Percentiles rank a stretch among this genome's conserved stretches.
Evolutionary conservation across 2,797 vertebrate species (phyloP).

Genomic region (Argya squamiceps): DNA sequence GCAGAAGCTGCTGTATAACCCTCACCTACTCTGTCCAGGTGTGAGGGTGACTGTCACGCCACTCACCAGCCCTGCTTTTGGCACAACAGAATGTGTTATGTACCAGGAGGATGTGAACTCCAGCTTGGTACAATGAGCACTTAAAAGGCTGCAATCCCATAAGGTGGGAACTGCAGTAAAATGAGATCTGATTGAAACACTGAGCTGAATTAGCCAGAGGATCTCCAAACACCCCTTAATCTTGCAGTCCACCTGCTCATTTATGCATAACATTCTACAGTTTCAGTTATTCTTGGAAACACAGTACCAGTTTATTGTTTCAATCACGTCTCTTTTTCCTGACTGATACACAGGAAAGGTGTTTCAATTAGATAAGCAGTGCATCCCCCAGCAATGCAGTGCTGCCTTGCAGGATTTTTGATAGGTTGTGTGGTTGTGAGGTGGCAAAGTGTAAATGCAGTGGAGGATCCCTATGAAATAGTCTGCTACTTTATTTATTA

Average conservation of each 20-base stretch:
- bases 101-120: background rate
- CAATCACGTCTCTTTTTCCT: constrained; percentile 67
- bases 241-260: constrained; percentile 23
- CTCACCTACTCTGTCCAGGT: background rate
- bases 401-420: background rate
- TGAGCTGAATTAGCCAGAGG: background rate
- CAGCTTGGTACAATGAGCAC: background rate
- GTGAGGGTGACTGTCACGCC: background rate
- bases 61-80: background rate
- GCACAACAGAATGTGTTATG: background rate
- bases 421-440: background rate
- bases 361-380: constrained; percentile 74
- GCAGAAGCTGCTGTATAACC: background rate
- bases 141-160: background rate
- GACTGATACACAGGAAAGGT: constrained; percentile 75
- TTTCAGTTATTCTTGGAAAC: constrained; percentile 74
- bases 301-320: constrained; percentile 64
- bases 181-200: background rate
- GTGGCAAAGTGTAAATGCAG: background rate
- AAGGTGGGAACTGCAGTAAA: background rate
- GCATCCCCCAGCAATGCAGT: background rate
- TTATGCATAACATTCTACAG: background rate
- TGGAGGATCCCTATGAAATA: background rate
- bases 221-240: constrained; percentile 24
- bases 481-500: background rate